phyloP scores from a whole-genome alignment of 2,113 vertebrate genomes.

The Bubo bubo region DNA sequence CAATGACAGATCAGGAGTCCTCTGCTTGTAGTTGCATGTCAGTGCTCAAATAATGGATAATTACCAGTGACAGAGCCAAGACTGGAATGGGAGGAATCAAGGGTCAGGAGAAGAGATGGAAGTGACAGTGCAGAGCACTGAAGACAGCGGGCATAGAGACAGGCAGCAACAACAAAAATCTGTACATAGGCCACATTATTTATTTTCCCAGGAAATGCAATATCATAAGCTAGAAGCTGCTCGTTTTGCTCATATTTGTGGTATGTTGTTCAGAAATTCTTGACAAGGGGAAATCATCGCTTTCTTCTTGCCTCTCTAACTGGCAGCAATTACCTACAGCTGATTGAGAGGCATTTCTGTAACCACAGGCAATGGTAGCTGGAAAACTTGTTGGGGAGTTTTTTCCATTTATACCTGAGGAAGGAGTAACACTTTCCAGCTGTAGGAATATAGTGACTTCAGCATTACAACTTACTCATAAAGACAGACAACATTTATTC shows the following conservation, averaged over 20 bases:
- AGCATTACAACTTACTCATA: neutral
- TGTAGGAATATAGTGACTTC: neutral
- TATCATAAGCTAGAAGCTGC: neutral
- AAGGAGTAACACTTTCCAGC: neutral
- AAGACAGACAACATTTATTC: neutral
- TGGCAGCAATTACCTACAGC: neutral
- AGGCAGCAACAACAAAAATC: neutral
- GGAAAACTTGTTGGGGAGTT: neutral
- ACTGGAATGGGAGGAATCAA: neutral
- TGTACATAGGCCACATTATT: neutral
- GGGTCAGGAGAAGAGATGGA: neutral
- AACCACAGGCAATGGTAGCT: neutral
- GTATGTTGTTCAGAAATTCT: constrained; percentile 5
- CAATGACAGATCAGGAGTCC: constrained; percentile 11
- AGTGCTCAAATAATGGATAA: constrained; percentile 1
- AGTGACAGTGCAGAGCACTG: neutral
- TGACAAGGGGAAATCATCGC: neutral
- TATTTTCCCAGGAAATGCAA: neutral
- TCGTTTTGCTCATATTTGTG: neutral
- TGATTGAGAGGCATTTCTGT: neutral
- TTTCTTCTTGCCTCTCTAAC: neutral
- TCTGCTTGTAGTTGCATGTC: neutral
- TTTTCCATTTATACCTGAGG: neutral
- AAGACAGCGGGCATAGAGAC: neutral
- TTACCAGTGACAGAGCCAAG: constrained; percentile 14